Conservation (phyloP, 1,140 invertebrate genomes). For the Dysdera silvatica region DNA sequence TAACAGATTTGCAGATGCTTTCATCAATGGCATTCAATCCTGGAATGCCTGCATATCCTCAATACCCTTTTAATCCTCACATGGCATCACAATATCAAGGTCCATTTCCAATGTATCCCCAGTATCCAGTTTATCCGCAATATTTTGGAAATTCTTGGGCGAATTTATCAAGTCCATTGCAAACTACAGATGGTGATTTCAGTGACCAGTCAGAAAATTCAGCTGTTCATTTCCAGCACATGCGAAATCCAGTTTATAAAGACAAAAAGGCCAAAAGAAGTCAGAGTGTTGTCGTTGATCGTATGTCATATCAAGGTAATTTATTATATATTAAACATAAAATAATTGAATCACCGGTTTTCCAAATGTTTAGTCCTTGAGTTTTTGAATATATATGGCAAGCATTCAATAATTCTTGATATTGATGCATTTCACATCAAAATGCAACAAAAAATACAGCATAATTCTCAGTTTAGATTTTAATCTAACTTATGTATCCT, state of each 20-base stretch:
- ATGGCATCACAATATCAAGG: conserved; percentile 17
- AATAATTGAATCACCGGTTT: too few species aligned
- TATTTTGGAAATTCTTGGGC: conserved; percentile 16
- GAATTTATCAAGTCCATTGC: conserved; percentile 5
- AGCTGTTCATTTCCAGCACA: background rate
- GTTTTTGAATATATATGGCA: too few species aligned
- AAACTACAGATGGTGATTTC: conserved; percentile 7
- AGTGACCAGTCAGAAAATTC: conserved; percentile 8
- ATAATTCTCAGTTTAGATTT: too few species aligned
- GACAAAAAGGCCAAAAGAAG: conserved; percentile 20
- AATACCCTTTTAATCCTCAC: conserved; percentile 10
- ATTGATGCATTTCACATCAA: too few species aligned
- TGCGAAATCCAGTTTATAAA: background rate
- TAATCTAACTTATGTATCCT: too few species aligned
- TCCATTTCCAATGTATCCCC: conserved; percentile 22
- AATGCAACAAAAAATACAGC: too few species aligned
- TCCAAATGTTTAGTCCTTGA: too few species aligned
- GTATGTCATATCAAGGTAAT: conserved; percentile 17
- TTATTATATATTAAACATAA: background rate
- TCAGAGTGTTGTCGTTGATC: conserved; percentile 27
- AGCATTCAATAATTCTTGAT: too few species aligned
- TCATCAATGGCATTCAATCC: background rate
- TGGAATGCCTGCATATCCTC: background rate
- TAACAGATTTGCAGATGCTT: too few species aligned
- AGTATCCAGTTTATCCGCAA: conserved; percentile 10